phyloP scores from a whole-genome alignment of 2,113 vertebrate species.

The Nothocercus julius region DNA sequence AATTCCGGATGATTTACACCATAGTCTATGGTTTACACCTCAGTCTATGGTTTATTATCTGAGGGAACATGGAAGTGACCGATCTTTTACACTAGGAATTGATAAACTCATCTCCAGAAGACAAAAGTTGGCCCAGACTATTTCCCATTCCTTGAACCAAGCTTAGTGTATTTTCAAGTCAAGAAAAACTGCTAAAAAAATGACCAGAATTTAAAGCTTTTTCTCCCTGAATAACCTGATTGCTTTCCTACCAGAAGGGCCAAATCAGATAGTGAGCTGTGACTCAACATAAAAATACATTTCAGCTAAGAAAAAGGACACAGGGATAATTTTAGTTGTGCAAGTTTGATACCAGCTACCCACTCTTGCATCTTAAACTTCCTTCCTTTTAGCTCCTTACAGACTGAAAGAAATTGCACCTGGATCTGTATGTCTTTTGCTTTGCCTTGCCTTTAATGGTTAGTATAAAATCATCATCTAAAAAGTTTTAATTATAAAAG shows the following conservation, averaged over 20 bases:
- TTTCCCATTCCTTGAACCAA: neutral
- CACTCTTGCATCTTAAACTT: neutral
- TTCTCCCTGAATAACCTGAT: neutral
- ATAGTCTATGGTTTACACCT: neutral
- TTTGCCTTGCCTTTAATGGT: neutral
- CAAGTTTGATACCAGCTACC: neutral
- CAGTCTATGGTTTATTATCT: neutral
- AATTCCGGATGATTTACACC: neutral
- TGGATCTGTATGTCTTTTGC: neutral
- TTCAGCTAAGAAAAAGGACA: neutral
- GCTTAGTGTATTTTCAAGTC: constrained; percentile 21
- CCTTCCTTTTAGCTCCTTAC: neutral
- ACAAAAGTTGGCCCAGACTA: neutral
- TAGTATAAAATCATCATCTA: neutral
- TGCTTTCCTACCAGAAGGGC: neutral
- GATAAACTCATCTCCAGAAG: constrained; percentile 2
- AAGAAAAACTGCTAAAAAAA: constrained; percentile 4
- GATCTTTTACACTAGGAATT: neutral
- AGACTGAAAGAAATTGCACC: neutral
- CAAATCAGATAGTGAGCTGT: accelerated
- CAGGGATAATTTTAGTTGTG: neutral
- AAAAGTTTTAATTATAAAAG: neutral
- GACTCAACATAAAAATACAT: neutral
- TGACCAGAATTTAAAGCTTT: neutral
- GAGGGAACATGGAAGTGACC: neutral